These are phyloP conservation scores for Hemaris fuciformis DNA, from an alignment of 2,888 invertebrate genomes.

Conservation along the genomic window DNA sequence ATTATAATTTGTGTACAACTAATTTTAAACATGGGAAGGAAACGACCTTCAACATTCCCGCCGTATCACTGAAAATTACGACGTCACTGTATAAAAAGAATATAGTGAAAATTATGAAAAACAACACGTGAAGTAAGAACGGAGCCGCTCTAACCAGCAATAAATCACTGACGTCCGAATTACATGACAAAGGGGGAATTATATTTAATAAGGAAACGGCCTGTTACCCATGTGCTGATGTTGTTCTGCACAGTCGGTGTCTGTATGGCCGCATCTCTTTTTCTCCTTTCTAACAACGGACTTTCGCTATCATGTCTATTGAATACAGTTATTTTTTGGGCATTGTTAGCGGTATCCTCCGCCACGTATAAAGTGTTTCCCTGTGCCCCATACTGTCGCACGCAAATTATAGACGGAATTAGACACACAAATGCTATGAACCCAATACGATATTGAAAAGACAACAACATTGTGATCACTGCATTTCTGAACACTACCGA, in stretches of 20 bases:
- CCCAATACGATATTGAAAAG: conserved; percentile 56
- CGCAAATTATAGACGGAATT: conserved; percentile 49
- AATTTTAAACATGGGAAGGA: conserved; percentile 23
- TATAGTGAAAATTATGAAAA: conserved; percentile 45
- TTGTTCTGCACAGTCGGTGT: conserved; percentile 58
- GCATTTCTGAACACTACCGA: conserved; percentile 57
- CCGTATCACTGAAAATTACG: conserved; percentile 21
- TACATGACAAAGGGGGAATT: conserved; percentile 49
- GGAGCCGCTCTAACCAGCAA: conserved; percentile 26
- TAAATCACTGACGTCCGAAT: conserved; percentile 35
- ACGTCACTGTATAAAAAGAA: conserved; percentile 26
- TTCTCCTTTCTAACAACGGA: conserved; percentile 52
- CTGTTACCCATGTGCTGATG: conserved; percentile 75
- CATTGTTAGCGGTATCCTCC: conserved; percentile 37
- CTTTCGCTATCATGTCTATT: conserved; percentile 47
- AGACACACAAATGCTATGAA: conserved; percentile 54
- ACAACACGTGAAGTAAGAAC: conserved; percentile 20
- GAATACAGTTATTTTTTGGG: conserved; percentile 55
- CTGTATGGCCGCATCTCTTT: conserved; percentile 63
- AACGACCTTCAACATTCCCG: conserved; percentile 29
- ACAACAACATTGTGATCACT: conserved; percentile 77
- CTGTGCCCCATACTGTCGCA: conserved; percentile 52
- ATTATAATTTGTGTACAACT: conserved; percentile 9
- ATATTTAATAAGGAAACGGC: conserved; percentile 55
- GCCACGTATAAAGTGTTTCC: conserved; percentile 65